These are phyloP conservation scores for Halcyon smyrnensis DNA, from an alignment of 2,797 vertebrate genomes.

Conservation along the genomic window DNA sequence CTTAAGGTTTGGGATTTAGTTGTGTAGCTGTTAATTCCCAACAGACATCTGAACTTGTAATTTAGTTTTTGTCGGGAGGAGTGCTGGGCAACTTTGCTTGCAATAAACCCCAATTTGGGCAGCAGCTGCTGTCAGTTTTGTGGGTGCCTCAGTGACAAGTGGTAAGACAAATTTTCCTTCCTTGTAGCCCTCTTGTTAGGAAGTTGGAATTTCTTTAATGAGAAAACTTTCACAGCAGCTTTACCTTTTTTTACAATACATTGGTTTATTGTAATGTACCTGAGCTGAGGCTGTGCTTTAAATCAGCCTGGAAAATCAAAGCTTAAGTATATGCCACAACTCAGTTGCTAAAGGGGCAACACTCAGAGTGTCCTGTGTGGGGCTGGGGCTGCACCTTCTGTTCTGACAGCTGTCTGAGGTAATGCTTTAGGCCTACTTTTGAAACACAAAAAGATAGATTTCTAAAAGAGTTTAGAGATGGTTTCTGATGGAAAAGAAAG, in stretches of 20 bases:
- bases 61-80: no score
- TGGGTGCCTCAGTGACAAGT: no score
- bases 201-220: background rate
- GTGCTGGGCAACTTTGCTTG: no score
- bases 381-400: background rate
- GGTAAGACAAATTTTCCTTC: background rate
- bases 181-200: background rate
- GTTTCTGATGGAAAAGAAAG: background rate
- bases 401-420: background rate
- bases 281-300: background rate
- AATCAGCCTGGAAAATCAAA: background rate
- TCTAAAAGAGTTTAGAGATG: background rate
- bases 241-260: background rate
- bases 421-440: background rate
- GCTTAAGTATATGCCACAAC: rapidly evolving
- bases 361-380: background rate
- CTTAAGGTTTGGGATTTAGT: no score
- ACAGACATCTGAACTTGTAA: no score
- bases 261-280: background rate
- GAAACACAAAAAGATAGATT: background rate
- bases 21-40: no score
- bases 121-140: no score
- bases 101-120: no score
- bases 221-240: background rate
- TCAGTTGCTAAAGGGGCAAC: background rate